Percentiles rank a stretch among this genome's conserved stretches.
Evolutionary conservation across 2,113 vertebrate species (phyloP).

Genomic region (Opisthocomus hoazin): DNA sequence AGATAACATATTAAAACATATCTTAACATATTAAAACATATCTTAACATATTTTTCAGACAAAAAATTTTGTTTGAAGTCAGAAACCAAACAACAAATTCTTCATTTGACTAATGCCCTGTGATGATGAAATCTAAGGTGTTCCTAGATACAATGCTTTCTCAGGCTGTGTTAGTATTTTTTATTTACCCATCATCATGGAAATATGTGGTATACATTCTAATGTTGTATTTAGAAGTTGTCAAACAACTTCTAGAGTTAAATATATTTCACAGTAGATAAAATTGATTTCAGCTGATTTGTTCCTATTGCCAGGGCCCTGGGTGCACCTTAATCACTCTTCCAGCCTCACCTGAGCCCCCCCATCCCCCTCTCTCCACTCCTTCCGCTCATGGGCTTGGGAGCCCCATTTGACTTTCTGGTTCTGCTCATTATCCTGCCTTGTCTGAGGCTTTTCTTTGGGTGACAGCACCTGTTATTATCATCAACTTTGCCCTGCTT

Average conservation of each 20-base stretch:
- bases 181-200: neutral
- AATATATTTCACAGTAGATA: neutral
- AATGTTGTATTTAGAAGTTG: neutral
- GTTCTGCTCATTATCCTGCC: neutral
- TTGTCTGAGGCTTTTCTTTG: neutral
- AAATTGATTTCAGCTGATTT: neutral
- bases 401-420: neutral
- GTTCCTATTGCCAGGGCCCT: neutral
- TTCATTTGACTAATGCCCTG: neutral
- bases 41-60: neutral
- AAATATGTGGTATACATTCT: neutral
- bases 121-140: neutral
- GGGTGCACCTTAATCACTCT: neutral
- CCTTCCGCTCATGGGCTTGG: neutral
- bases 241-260: neutral
- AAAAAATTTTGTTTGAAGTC: neutral
- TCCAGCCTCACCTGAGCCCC: neutral
- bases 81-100: neutral
- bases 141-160: neutral
- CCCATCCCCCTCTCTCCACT: too few relatives aligned
- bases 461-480: neutral
- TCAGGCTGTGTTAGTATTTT: neutral
- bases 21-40: neutral
- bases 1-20: neutral
- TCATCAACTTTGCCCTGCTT: neutral